Conservation (phyloP, 2,113 vertebrate genomes). For the Glareola pratincola region DNA sequence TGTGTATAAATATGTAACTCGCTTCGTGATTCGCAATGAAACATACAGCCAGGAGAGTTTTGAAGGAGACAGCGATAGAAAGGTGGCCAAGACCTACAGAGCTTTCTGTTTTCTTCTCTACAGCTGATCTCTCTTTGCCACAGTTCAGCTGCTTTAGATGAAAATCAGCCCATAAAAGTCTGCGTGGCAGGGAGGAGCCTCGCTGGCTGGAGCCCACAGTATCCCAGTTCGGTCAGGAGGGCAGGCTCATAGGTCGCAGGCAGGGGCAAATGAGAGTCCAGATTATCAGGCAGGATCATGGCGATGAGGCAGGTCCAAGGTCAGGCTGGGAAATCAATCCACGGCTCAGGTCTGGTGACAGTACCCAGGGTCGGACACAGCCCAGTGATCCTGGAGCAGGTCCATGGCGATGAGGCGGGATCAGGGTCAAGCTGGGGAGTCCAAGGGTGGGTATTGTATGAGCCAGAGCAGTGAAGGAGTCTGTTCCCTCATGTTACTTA, state of each 20-base stretch:
- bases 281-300: rapidly evolving
- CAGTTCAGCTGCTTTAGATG: background rate
- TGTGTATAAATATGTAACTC: background rate
- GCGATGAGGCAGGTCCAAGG: background rate
- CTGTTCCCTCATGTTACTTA: background rate
- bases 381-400: background rate
- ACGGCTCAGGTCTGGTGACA: background rate
- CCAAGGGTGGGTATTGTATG: rapidly evolving
- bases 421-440: background rate
- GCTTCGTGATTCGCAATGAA: background rate
- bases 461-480: background rate
- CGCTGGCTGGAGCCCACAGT: background rate
- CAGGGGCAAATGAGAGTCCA: rapidly evolving
- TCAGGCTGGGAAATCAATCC: background rate
- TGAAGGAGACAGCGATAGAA: background rate
- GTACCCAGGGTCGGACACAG: rapidly evolving
- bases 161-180: background rate
- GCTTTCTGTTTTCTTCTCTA: background rate
- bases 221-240: background rate
- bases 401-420: background rate
- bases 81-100: background rate
- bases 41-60: background rate
- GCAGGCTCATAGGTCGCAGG: background rate
- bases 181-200: background rate
- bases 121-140: background rate